Base-by-base conservation (phyloP, 2,113 vertebrate genomes). In the Oxyura jamaicensis region DNA sequence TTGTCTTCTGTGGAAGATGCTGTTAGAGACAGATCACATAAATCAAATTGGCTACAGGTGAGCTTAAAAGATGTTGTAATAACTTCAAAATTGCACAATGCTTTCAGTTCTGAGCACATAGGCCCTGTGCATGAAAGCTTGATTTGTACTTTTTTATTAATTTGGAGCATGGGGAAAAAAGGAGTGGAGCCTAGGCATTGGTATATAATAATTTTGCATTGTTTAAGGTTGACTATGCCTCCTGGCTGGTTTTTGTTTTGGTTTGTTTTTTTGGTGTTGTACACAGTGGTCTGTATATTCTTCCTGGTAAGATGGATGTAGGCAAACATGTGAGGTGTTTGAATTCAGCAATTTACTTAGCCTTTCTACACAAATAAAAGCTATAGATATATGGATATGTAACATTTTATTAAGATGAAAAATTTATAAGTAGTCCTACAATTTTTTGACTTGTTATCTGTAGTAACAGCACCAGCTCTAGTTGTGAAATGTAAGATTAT, bases 1-100 rank as follows among this genome's bases (percentile, higher is more conserved):
- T 55, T 99, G 99, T 89, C 98, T 99, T 74, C 98, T 99, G 8
- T 99, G 99, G 99, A 99, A 99, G 97, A 99, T 99, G 99, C 98
- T 99, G 73, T 97, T 99, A 52, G 99, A 99, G 87, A 99, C 99
- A 0, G 99, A 99, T 97, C 99, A 99, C 97, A 99, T 99, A 65
- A 99, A 99, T 97, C 99, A 99, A 91, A 99, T 99, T 62, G 99
- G 99, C 83, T 99, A 99, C 95, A 98, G 99, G 99, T 99, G 85
- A 97, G 94, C 39, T 80, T 48, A 39, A 58, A 86, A 78, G 39
- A 10, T 39, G 39, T 39, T 39, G 39, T 39, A 10, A 39, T 39
- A 39, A 39, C 39, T 39, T 11, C 39, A 10, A 39, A 39, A 39
- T 39, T 39, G 39, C 39, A 39, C 44, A 79, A 0, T 3, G 1